These are phyloP conservation scores for Conchocele bisecta DNA, from an alignment of 2,888 invertebrate genomes.

Conservation along the genomic window DNA sequence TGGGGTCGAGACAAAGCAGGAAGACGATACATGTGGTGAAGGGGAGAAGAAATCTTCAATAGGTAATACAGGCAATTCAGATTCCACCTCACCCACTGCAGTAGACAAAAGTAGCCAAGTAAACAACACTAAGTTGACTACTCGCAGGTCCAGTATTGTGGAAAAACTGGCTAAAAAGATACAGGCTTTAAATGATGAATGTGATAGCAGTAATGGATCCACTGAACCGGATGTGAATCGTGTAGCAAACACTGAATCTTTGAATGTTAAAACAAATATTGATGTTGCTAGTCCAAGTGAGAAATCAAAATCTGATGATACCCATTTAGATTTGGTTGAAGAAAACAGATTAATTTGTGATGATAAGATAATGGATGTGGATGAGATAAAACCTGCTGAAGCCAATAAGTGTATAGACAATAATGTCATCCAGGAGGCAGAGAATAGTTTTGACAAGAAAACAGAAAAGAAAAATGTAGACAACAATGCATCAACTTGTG, in stretches of 20 bases:
- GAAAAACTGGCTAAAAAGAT: slow-evolving; percentile 46
- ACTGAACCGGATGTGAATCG: background rate
- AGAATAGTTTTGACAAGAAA: background rate
- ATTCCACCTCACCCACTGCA: too few relatives aligned
- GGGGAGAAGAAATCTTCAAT: background rate
- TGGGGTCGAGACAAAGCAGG: background rate
- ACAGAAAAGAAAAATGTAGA: background rate
- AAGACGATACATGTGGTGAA: background rate
- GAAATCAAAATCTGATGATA: too few relatives aligned
- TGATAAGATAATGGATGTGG: background rate
- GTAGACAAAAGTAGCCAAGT: background rate
- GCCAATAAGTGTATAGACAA: background rate
- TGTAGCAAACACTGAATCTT: background rate
- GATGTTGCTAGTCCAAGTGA: too few relatives aligned
- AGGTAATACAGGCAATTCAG: background rate
- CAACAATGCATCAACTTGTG: background rate
- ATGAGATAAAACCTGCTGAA: background rate
- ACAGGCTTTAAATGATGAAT: slow-evolving; percentile 6
- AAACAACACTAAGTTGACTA: slow-evolving; percentile 1
- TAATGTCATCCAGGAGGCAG: background rate
- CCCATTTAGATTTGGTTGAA: slow-evolving; percentile 5
- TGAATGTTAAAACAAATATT: too few relatives aligned
- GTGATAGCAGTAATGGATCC: background rate
- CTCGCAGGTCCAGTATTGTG: slow-evolving; percentile 25
- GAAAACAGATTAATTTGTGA: slow-evolving; percentile 3